A percentile compares a stretch with the other conserved stretches of the same genome.
Evolutionary conservation across 1,140 invertebrate species (phyloP).

Genomic region (Drosophila grimshawi): DNA sequence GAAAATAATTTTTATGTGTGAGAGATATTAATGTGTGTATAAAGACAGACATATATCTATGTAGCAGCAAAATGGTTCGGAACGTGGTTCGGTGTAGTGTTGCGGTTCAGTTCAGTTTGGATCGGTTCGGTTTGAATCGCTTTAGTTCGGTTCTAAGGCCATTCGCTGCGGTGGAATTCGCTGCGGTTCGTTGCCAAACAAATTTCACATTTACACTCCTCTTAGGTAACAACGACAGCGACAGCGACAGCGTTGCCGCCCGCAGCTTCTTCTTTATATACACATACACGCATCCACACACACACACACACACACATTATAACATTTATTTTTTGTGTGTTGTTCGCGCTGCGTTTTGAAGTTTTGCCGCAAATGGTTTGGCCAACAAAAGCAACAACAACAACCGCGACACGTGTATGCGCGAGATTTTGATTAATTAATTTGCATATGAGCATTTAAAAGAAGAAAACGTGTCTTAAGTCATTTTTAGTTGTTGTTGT

Average conservation of each 20-base stretch:
- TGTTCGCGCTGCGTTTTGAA: constrained; percentile 70
- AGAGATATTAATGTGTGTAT: too few relatives aligned
- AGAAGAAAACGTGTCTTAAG: constrained; percentile 68
- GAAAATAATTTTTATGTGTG: too few relatives aligned
- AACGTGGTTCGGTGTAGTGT: too few relatives aligned
- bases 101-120: background rate
- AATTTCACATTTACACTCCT: constrained; percentile 31
- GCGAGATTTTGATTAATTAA: constrained; percentile 79
- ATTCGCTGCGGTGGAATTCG: constrained; percentile 27
- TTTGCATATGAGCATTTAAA: constrained; percentile 77
- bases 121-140: constrained; percentile 1
- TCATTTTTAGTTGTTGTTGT: constrained; percentile 39
- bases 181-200: constrained; percentile 40
- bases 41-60: too few relatives aligned
- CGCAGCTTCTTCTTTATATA: constrained; percentile 42
- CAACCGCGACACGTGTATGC: constrained; percentile 45
- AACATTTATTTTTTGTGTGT: constrained; percentile 9
- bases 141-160: background rate
- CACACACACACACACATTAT: background rate
- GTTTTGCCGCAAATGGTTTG: constrained; percentile 77
- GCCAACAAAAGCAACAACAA: constrained; percentile 45
- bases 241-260: constrained; percentile 32
- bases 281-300: background rate
- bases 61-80: too few relatives aligned
- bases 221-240: constrained; percentile 10